phyloP scores from a whole-genome alignment of 2,113 vertebrate species.

The Mugil cephalus region DNA sequence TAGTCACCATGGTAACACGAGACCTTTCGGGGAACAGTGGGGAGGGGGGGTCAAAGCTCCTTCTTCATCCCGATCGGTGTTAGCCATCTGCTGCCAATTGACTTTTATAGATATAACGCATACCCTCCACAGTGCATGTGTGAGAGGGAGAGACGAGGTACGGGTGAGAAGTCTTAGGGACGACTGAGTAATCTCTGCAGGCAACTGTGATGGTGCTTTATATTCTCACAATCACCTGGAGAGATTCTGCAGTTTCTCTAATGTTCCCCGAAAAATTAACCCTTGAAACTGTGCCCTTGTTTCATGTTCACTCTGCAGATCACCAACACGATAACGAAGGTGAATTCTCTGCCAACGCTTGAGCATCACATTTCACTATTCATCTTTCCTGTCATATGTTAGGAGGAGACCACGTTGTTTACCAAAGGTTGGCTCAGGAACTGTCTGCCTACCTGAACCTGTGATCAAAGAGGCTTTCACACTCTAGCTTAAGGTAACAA shows the following conservation, averaged over 20 bases:
- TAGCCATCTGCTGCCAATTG: slow-evolving; percentile 76
- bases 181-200: slow-evolving; percentile 98
- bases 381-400: background rate
- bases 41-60: slow-evolving; percentile 56
- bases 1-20: slow-evolving; percentile 89
- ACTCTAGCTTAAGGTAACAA: slow-evolving; percentile 38
- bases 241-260: slow-evolving; percentile 92
- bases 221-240: slow-evolving; percentile 94
- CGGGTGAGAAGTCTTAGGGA: slow-evolving; percentile 67
- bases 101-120: slow-evolving; percentile 48
- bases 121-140: slow-evolving; percentile 34
- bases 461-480: slow-evolving; percentile 59
- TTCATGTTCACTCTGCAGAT: background rate
- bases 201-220: slow-evolving; percentile 92
- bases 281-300: slow-evolving; percentile 1
- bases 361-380: background rate
- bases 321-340: background rate
- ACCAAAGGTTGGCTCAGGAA: slow-evolving; percentile 36
- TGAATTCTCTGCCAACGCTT: background rate
- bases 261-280: slow-evolving; percentile 8
- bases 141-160: background rate
- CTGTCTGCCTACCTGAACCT: slow-evolving; percentile 22
- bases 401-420: slow-evolving; percentile 26
- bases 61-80: slow-evolving; percentile 73
- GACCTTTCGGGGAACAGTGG: slow-evolving; percentile 81